A percentile compares a stretch with the other conserved stretches of the same genome.
Evolutionary conservation across 2,797 vertebrate genomes (phyloP).

Genomic region (Platalea minor): DNA sequence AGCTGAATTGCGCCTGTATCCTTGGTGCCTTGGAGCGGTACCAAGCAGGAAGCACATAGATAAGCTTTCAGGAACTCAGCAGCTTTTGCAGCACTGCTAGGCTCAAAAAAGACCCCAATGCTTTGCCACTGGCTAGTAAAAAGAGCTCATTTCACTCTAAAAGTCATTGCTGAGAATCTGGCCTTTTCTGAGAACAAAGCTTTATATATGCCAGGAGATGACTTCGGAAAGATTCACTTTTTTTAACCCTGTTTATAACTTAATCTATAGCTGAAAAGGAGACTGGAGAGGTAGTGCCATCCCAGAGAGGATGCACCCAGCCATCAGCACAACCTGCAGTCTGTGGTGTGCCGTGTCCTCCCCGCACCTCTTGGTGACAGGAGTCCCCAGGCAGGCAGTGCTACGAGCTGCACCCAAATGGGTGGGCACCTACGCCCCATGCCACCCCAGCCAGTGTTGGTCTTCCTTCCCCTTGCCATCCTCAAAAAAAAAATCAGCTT

Average conservation of each 20-base stretch:
- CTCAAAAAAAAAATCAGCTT: not conserved
- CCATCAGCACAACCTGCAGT: not conserved
- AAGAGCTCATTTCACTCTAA: not conserved
- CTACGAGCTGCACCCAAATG: not conserved
- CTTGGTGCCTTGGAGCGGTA: not conserved
- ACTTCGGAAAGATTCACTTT: rapidly evolving
- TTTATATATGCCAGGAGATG: not conserved
- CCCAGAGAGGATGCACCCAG: not conserved
- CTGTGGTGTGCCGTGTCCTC: not conserved
- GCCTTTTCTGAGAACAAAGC: not conserved
- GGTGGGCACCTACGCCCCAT: not conserved
- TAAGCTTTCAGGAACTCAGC: not conserved
- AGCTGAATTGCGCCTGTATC: not conserved
- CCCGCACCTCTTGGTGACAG: not conserved
- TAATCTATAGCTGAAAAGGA: not conserved
- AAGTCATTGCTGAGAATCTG: not conserved
- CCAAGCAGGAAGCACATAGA: not conserved
- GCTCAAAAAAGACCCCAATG: not conserved
- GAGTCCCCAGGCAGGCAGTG: not conserved
- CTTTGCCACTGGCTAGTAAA: not conserved
- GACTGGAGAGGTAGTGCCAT: not conserved
- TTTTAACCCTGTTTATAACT: not conserved
- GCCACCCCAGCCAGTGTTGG: not conserved
- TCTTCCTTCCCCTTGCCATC: not conserved
- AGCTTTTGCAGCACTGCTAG: not conserved